Evolutionary conservation across 2,797 vertebrate species (phyloP), one percentile per base, ranked within the genome.

Genomic region (Enteromius paludinosus): DNA sequence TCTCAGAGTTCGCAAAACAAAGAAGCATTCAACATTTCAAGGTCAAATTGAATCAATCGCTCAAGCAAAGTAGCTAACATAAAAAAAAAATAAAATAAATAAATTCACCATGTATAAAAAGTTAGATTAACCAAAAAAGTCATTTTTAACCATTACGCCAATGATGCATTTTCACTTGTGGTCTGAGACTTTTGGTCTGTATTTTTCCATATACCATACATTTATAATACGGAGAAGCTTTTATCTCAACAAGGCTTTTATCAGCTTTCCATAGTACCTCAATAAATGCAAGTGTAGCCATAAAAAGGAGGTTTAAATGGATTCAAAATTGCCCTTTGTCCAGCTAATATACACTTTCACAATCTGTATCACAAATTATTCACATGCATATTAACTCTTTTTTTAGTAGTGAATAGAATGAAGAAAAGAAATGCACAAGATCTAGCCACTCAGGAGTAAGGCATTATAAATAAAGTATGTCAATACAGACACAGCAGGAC

Each of bases 401-500:
- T 52, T 15, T n/a, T n/a, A n/a, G 7, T 30, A 69, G 25, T 45
- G 10, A 45, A 76, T 28, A 28, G 17, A 38, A 11, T 68, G 2
- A n/a, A 2, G 15, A 66, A 62, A 62, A 61, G 12, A 61, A 64
- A 66, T 17, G n/a, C 8, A 15, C 47, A 66, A 54, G n/a, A 38
- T 23, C 17, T 56, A 25, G 17, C 12, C 9, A 2, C 56, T 79
- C 5, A 14, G 65, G 14, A 28, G 30, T 14, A 52, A 69, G 28
- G 56, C n/a, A 14, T 15, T 43, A 30, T 28, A 20, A 41, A 43
- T 23, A 28, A 68, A 20, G 10, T 43, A 10, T 72, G 41, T 80
- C 15, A 74, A 73, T 17, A 69, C 79, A 84, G 47, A 72, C 41
- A 62, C 5, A 54, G 15, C 54, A 54, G 38, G 59, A 52, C 30